A percentile compares a stretch with the other conserved stretches of the same genome.
These are phyloP conservation scores for Acleris sparsana DNA, from an alignment of 2,888 invertebrate species.

Conservation along the genomic window DNA sequence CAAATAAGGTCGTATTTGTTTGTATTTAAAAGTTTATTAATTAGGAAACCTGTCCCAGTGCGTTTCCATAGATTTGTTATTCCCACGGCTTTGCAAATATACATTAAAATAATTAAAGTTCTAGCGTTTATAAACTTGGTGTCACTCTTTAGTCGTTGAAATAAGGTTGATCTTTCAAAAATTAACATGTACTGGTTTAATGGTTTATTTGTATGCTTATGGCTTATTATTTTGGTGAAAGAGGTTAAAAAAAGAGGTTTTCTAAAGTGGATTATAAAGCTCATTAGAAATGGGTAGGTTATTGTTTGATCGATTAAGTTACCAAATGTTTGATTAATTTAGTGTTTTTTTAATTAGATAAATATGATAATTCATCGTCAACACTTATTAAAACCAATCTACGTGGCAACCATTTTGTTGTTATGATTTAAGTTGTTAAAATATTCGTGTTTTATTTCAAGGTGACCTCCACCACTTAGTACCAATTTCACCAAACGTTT, in stretches of 20 bases:
- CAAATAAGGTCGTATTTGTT: not conserved
- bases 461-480: no score
- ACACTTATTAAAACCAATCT: no score
- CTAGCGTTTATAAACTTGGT: not conserved
- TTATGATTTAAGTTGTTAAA: no score
- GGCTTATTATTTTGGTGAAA: constrained; percentile 11
- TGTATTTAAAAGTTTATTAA: constrained; percentile 11
- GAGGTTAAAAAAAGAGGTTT: not conserved
- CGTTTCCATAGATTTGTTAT: constrained; percentile 35
- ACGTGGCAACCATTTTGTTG: no score
- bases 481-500: no score
- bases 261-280: no score
- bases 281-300: no score
- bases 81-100: constrained; percentile 34
- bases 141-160: not conserved
- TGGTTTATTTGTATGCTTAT: not conserved
- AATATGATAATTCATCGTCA: no score
- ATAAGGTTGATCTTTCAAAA: not conserved
- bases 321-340: no score
- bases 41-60: constrained; percentile 35
- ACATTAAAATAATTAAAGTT: constrained; percentile 13
- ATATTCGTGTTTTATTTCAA: no score
- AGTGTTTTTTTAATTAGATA: no score
- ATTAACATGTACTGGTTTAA: not conserved
- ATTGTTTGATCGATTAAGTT: no score